Base-by-base conservation (phyloP, 1,140 invertebrate genomes). In the Eumeta japonica region DNA sequence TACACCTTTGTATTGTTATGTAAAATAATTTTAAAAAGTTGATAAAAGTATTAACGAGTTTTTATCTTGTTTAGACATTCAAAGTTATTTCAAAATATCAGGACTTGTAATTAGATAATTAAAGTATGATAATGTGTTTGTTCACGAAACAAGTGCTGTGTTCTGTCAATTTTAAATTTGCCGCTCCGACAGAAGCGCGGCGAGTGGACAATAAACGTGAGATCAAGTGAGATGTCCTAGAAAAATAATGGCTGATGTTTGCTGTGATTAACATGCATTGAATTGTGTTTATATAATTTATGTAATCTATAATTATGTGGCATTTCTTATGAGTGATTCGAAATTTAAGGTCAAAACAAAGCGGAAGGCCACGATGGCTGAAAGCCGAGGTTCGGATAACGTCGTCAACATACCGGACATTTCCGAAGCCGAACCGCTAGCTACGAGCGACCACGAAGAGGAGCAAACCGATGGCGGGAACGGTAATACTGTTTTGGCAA, bases 341-440 rank as follows among this genome's bases (percentile, higher is more conserved):
- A 42, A 52, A 54, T 43, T n/a, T n/a, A n/a, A n/a, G n/a, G n/a
- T n/a, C n/a, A n/a, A n/a, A n/a, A n/a, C n/a, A n/a, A 55, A 58
- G 45, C 42, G 56, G 42, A 57, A 55, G 45, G 56, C 53, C 58
- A 53, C 45, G 35, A 67, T 68, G 62, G 77, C 78, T 62, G 74
- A 76, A 53, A 78, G 65, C 53, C 72, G 75, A 61, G 72, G 75
- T 73, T 83, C 81, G 80, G 81, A 82, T 64, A 72, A 77, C 67
- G 80, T 83, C 81, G 81, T 81, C 81, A 81, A 83, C 80, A 83
- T 83, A 75, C 62, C 62, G 65, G 68, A 75, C 65, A 65, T 58
- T 35, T 71, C 79, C 77, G 81, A 83, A 77, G 68, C 77, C 77
- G 78, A 80, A 75, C 70, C 78, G 33, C 64, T 82, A 81, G 62